Conservation (phyloP, 2,797 vertebrate species). For the Diplodus sargus region DNA sequence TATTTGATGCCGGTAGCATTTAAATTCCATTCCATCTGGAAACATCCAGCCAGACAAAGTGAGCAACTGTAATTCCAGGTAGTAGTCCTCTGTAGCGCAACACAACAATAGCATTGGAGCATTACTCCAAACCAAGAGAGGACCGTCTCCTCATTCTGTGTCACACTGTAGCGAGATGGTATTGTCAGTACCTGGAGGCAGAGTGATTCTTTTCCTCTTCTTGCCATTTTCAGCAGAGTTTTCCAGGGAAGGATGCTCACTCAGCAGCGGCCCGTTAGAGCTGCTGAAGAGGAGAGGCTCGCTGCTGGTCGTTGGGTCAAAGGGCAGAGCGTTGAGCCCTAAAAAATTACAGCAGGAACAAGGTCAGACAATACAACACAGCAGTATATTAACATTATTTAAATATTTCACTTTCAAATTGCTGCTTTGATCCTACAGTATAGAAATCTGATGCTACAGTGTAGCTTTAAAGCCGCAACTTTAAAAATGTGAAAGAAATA, state of each 20-base stretch:
- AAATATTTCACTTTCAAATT: no score
- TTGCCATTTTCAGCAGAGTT: constrained; percentile 84
- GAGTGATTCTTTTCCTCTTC: constrained; percentile 85
- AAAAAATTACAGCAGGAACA: constrained; percentile 31
- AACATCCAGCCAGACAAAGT: constrained; percentile 27
- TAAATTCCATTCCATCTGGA: constrained; percentile 56
- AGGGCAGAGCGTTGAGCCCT: constrained; percentile 88
- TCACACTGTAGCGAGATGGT: background rate
- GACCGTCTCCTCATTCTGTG: constrained; percentile 58
- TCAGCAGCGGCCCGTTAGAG: constrained; percentile 70
- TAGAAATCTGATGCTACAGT: no score
- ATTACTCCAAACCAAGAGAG: constrained; percentile 10
- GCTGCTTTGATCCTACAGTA: no score
- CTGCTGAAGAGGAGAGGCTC: constrained; percentile 83
- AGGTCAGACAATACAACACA: background rate
- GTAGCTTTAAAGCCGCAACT: no score
- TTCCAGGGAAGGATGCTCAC: constrained; percentile 80
- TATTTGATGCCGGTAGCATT: constrained; percentile 54
- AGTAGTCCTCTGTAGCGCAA: background rate
- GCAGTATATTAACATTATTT: background rate
- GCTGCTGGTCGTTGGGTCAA: constrained; percentile 85
- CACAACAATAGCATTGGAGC: background rate
- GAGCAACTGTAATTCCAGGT: constrained; percentile 24
- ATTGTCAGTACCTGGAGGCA: constrained; percentile 84
- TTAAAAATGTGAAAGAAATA: background rate